These are phyloP conservation scores for Trissolcus brochymenae DNA, from an alignment of 2,888 invertebrate species.

Conservation along the genomic window DNA sequence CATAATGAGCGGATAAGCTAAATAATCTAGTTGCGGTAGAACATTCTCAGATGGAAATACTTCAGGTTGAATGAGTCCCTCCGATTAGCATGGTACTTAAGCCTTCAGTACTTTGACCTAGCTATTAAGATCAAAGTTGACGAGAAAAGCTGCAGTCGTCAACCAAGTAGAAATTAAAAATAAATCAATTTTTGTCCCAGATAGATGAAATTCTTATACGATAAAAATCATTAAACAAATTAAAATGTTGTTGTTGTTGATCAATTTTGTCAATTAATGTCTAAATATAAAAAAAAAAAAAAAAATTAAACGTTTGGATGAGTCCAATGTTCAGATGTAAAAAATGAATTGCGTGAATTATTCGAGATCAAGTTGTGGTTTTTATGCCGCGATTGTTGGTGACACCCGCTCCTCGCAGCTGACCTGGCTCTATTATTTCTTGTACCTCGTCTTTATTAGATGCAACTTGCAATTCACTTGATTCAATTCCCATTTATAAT, in stretches of 20 bases:
- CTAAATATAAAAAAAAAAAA: conserved; percentile 6
- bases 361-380: conserved; percentile 44
- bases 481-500: conserved; percentile 13
- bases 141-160: conserved; percentile 19
- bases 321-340: conserved; percentile 15
- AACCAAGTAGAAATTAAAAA: too few species aligned
- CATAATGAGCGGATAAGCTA: conserved; percentile 67
- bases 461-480: conserved; percentile 21
- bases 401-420: conserved; percentile 67
- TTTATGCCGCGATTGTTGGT: conserved; percentile 65
- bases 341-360: conserved; percentile 52
- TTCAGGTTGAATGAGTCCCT: conserved; percentile 27
- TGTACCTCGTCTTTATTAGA: conserved; percentile 55
- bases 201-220: too few species aligned
- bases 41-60: conserved; percentile 60
- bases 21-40: conserved; percentile 65
- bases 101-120: conserved; percentile 24
- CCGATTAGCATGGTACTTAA: conserved; percentile 27
- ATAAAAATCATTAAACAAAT: too few species aligned
- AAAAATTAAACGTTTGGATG: neutral
- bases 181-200: too few species aligned
- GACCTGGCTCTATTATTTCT: conserved; percentile 67
- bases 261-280: too few species aligned
- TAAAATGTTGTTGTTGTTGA: too few species aligned
- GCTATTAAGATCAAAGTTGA: conserved; percentile 51